Percentiles rank a stretch among this genome's conserved stretches.
These are phyloP conservation scores for chimpanzee (Pan troglodytes) DNA, from an alignment of 2,113 vertebrate species.

Conservation along the genomic window NHGRI_mPanTro3-v2.1_pri NC_072404.2:74791001-74791500, in stretches of 20 bases:
- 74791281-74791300: neutral
- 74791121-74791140: no score
- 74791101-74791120: no score
- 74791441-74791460: neutral
- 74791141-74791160: no score
- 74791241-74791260: neutral
- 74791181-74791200: no score
- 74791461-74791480: neutral
- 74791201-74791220: neutral
- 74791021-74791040: no score
- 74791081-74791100: no score
- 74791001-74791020: no score
- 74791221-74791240: neutral
- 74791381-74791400: constrained; percentile 31
- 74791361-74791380: neutral
- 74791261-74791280: neutral
- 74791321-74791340: neutral
- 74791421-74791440: neutral
- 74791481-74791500: neutral
- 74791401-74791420: neutral
- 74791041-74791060: no score
- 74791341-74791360: neutral
- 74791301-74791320: neutral
- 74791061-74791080: no score
- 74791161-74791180: no score